Evolutionary conservation across 2,797 vertebrate genomes (phyloP).

Genomic region (Tympanoctomys barrerae): DNA sequence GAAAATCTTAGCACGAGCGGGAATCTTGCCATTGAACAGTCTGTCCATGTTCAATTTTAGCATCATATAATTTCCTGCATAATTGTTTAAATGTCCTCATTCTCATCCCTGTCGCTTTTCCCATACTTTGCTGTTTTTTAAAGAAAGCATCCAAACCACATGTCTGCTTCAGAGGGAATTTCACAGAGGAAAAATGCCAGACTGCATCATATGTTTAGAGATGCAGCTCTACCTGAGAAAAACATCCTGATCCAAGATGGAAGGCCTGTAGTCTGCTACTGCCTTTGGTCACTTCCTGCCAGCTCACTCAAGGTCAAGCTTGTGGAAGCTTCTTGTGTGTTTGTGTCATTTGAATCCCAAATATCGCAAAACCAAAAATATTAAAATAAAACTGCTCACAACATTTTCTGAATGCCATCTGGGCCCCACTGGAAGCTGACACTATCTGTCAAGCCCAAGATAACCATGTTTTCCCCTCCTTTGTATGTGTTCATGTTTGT

Average conservation of each 20-base stretch:
- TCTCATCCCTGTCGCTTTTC: slow-evolving; percentile 82
- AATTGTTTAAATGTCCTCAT: slow-evolving; percentile 89
- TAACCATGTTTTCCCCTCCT: slow-evolving; percentile 86
- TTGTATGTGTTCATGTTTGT: slow-evolving; percentile 88
- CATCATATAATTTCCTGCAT: slow-evolving; percentile 90
- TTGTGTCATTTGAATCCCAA: slow-evolving; percentile 83
- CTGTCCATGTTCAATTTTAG: slow-evolving; percentile 89
- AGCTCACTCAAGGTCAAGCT: slow-evolving; percentile 71
- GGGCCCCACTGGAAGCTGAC: slow-evolving; percentile 85
- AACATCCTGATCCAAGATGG: neutral
- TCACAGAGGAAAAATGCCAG: slow-evolving; percentile 59
- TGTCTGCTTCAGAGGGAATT: slow-evolving; percentile 80
- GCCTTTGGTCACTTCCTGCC: slow-evolving; percentile 66
- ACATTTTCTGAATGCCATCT: slow-evolving; percentile 87
- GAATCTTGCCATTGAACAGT: slow-evolving; percentile 87
- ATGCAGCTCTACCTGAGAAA: slow-evolving; percentile 58
- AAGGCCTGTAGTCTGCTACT: slow-evolving; percentile 40
- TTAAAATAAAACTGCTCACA: slow-evolving; percentile 85
- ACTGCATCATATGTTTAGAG: slow-evolving; percentile 29
- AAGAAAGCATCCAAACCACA: slow-evolving; percentile 78
- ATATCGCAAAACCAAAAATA: slow-evolving; percentile 83
- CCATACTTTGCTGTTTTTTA: slow-evolving; percentile 67
- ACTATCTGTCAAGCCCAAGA: slow-evolving; percentile 87
- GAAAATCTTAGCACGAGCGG: slow-evolving; percentile 83
- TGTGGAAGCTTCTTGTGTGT: slow-evolving; percentile 71